Percentiles rank a stretch among this genome's conserved stretches.
These are phyloP conservation scores for Dynastes tityus DNA, from an alignment of 2,888 invertebrate genomes.

Conservation along the genomic window DNA sequence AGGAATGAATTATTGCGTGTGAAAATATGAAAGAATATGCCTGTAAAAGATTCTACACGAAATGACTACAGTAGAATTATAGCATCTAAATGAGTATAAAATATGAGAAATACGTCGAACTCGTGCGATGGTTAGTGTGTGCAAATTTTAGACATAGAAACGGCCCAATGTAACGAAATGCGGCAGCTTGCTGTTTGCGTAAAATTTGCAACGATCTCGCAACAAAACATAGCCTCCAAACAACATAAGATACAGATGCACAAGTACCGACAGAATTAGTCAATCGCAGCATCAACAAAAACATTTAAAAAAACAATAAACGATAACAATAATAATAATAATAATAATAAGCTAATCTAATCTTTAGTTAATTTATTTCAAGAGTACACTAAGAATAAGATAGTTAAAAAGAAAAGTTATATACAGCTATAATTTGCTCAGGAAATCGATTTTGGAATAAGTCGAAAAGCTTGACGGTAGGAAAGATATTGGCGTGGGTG, in stretches of 20 bases:
- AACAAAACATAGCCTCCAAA: conserved; percentile 15
- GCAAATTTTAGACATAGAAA: conserved; percentile 8
- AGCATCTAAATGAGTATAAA: no score
- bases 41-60: no score
- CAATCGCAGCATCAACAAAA: conserved; percentile 13
- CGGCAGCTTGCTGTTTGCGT: not conserved
- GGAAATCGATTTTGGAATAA: no score
- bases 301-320: not conserved
- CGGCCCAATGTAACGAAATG: not conserved
- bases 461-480: no score
- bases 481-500: no score
- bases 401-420: not conserved
- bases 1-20: no score
- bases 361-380: not conserved
- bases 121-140: conserved; percentile 23
- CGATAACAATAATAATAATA: not conserved
- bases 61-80: no score
- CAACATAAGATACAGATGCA: not conserved
- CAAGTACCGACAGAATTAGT: conserved; percentile 20
- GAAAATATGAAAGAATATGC: no score
- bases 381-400: not conserved
- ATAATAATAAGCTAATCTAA: not conserved
- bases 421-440: no score
- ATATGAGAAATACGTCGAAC: not conserved
- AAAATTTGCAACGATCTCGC: conserved; percentile 33